Percentiles rank a stretch among this genome's conserved stretches.
Evolutionary conservation across 1,140 invertebrate species (phyloP).

Genomic region (Cataglyphis hispanica): DNA sequence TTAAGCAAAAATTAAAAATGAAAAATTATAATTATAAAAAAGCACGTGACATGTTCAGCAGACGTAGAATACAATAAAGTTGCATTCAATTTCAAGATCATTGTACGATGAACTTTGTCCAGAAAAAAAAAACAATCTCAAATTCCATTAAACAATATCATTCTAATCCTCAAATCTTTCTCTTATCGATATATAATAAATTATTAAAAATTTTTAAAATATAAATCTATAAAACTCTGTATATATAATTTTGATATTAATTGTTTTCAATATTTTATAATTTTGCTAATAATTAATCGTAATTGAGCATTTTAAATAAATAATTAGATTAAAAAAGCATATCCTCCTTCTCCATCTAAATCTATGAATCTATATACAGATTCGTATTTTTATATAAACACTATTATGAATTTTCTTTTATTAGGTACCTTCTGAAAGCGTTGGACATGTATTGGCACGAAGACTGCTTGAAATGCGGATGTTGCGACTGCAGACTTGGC

Average conservation of each 20-base stretch:
- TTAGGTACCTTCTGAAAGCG: conserved; percentile 91
- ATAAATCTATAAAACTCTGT: not conserved
- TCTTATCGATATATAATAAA: not conserved
- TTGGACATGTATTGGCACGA: conserved; percentile 97
- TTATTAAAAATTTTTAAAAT: not conserved
- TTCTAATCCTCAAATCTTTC: not conserved
- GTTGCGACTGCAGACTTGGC: conserved; percentile 96
- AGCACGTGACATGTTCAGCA: not conserved
- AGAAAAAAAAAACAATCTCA: not conserved
- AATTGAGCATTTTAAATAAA: not conserved
- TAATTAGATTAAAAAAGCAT: not conserved
- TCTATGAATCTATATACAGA: not conserved
- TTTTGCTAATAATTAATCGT: not conserved
- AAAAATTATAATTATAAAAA: conserved; percentile 2
- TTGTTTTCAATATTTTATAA: not conserved
- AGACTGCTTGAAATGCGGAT: conserved; percentile 97
- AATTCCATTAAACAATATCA: not conserved
- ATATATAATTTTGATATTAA: not conserved
- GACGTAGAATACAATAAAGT: not conserved
- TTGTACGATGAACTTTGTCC: not conserved
- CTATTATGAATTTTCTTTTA: not conserved
- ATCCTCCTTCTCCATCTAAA: not conserved
- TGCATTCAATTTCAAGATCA: not conserved
- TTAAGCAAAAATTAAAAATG: not conserved
- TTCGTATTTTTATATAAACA: not conserved